Conservation (phyloP, 2,888 invertebrate genomes). For the Colletes collaris region DNA sequence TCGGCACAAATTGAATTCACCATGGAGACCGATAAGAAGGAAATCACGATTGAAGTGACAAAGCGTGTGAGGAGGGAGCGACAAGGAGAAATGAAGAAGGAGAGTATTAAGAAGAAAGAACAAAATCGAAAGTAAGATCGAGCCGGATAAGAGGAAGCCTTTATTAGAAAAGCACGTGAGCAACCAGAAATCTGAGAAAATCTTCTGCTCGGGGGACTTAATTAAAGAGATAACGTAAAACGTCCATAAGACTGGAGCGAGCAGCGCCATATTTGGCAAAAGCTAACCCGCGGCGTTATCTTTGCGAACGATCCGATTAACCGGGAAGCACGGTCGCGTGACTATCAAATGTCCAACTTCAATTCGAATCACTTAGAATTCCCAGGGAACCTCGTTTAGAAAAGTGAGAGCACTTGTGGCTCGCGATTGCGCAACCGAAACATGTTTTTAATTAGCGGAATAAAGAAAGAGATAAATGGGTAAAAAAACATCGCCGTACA, state of each 20-base stretch:
- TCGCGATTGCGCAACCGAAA: conserved; percentile 12
- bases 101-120: neutral
- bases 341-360: conserved; percentile 48
- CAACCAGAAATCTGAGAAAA: conserved; percentile 36
- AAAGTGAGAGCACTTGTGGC: conserved; percentile 34
- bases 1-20: neutral
- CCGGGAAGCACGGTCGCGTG: conserved; percentile 29
- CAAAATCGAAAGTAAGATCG: neutral
- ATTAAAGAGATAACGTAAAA: conserved; percentile 54
- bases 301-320: conserved; percentile 31
- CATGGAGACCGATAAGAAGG: conserved; percentile 1
- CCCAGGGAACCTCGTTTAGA: conserved; percentile 15
- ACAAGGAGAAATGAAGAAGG: neutral
- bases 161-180: conserved; percentile 41
- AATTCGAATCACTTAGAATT: conserved; percentile 41
- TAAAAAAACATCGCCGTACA: neutral
- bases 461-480: conserved; percentile 2
- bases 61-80: neutral
- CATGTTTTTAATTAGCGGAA: conserved; percentile 17
- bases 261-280: conserved; percentile 33
- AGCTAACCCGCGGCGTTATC: conserved; percentile 41
- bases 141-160: conserved; percentile 6
- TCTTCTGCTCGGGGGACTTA: conserved; percentile 38
- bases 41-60: conserved; percentile 17
- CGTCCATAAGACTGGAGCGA: conserved; percentile 18